These are phyloP conservation scores for Psilopogon haemacephalus DNA, from an alignment of 2,113 vertebrate species.

Conservation along the genomic window DNA sequence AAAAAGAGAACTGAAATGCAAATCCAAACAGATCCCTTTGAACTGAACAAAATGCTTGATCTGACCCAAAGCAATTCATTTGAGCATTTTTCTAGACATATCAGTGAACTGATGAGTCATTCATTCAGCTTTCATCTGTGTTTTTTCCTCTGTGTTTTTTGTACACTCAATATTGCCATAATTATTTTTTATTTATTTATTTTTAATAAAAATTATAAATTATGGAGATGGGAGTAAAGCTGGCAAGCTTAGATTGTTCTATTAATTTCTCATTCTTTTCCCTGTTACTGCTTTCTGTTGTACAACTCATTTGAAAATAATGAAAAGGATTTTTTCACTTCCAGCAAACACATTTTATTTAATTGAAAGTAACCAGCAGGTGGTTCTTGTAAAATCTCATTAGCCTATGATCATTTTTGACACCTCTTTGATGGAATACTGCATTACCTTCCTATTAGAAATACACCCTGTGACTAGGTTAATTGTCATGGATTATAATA, in stretches of 20 bases:
- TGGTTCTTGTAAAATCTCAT: constrained; percentile 39
- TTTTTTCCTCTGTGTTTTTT: neutral
- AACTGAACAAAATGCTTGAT: neutral
- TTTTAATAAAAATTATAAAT: no score
- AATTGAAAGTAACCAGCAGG: constrained; percentile 52
- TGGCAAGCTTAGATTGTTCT: neutral
- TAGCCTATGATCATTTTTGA: constrained; percentile 44
- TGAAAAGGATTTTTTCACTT: constrained; percentile 5
- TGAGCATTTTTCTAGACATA: neutral
- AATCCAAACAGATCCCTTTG: neutral
- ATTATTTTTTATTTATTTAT: neutral
- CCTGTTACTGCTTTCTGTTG: neutral
- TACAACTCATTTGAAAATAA: constrained; percentile 10
- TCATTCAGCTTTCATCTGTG: neutral
- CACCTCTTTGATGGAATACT: constrained; percentile 35
- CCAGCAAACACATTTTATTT: constrained; percentile 23
- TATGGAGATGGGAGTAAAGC: neutral
- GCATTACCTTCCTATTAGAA: neutral
- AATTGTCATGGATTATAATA: constrained; percentile 2
- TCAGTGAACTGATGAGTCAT: neutral
- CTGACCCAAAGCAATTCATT: neutral
- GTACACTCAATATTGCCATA: neutral
- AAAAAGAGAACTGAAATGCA: neutral
- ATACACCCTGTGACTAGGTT: neutral
- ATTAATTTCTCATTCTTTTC: neutral